Evolutionary conservation across 2,888 invertebrate species (phyloP), one percentile per base, ranked within the genome.

Genomic region (Dorcus hopei): DNA sequence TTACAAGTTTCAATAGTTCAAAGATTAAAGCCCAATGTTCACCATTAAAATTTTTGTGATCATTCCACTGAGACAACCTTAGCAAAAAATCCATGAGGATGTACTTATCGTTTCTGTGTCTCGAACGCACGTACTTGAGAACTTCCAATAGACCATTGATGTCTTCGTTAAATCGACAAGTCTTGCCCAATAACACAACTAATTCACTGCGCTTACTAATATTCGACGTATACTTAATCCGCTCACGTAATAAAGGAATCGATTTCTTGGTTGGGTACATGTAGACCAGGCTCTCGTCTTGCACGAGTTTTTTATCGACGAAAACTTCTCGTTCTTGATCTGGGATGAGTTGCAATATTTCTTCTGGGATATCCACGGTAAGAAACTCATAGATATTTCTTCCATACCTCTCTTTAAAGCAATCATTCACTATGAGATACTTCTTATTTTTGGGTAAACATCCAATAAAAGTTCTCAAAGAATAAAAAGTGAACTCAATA

Each of bases 31-130:
- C 41, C 57, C 57, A 57, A 11, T 57, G 57, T 23, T 48, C 48
- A 33, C 9, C 26, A 19, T 49, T 47, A 4, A 57, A 52, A 16
- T 14, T 33, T 40, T 47, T 41, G 16, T 23, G n/a, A 14, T 14
- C 14, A 14, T 57, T n/a, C 57, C 57, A 57, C 14, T 7, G 9
- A 38, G 1, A 5, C n/a, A 52, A 48, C 9, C 16, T 9, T 6
- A 3, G 5, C 9, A 52, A 14, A 40, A 57, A 39, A 9, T 26
- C 9, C 9, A 9, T 39, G 23, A 57, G 41, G 45, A 38, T 9
- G 9, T 9, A 11, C 5, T 39, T 48, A 52, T 57, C 57, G 9
- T 52, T 57, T 47, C 48, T 52, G n/a, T 57, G 48, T 9, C 57
- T n/a, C 19, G 16, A 42, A 38, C 49, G 38, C 1, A 57, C 19